A percentile compares a stretch with the other conserved stretches of the same genome.
Conservation (phyloP, 2,113 vertebrate genomes). For the Tonatia bakeri region DNA sequence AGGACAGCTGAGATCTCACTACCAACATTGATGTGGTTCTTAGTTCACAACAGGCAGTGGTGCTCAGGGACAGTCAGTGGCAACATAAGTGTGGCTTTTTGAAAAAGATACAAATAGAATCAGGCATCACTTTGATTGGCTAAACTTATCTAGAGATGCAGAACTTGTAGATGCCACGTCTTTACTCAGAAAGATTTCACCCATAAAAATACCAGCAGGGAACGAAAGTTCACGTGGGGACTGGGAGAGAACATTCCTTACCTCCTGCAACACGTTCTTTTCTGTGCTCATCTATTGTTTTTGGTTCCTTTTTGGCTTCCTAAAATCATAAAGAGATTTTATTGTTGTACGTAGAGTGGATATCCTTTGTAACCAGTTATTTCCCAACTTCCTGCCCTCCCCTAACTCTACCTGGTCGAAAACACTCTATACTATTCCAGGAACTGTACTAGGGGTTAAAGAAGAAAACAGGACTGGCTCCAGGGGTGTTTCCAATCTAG, state of each 20-base stretch:
- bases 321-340: slow-evolving; percentile 60
- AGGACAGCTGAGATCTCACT: not conserved
- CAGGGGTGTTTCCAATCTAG: not conserved
- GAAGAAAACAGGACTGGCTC: not conserved
- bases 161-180: not conserved
- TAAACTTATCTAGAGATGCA: not conserved
- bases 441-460: not conserved
- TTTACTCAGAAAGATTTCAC: not conserved
- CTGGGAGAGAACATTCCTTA: slow-evolving; percentile 17
- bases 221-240: not conserved
- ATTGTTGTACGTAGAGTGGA: not conserved
- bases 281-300: not conserved
- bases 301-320: slow-evolving; percentile 54
- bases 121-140: not conserved
- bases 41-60: not conserved
- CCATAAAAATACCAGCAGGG: not conserved
- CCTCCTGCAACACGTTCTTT: slow-evolving; percentile 45
- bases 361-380: not conserved
- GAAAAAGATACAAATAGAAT: not conserved
- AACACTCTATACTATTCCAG: not conserved
- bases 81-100: not conserved
- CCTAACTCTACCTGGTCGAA: not conserved
- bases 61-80: not conserved
- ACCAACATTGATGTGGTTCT: not conserved
- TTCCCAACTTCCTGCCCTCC: not conserved